Percentiles rank a stretch among this genome's conserved stretches.
These are phyloP conservation scores for Semaprochilodus insignis DNA, from an alignment of 2,797 vertebrate genomes.

Conservation along the genomic window DNA sequence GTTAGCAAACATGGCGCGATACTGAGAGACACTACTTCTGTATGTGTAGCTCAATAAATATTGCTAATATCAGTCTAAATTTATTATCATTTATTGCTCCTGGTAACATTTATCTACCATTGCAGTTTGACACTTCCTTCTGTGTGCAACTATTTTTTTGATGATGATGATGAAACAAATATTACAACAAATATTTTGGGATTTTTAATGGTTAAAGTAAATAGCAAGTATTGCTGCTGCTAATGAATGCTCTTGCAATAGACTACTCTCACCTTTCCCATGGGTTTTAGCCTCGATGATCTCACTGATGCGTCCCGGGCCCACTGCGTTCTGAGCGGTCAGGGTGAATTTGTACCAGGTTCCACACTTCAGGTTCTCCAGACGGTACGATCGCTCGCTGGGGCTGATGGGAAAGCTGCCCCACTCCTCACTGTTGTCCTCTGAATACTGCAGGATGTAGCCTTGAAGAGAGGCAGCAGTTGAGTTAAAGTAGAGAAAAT, in stretches of 20 bases:
- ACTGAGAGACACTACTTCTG: too few relatives aligned
- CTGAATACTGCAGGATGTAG: conserved; percentile 97
- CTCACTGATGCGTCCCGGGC: conserved; percentile 97
- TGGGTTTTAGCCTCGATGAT: conserved; percentile 98
- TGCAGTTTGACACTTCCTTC: too few relatives aligned
- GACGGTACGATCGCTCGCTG: conserved; percentile 93
- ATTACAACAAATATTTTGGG: too few relatives aligned
- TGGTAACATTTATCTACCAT: too few relatives aligned
- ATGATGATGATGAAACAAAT: too few relatives aligned
- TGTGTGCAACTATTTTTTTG: too few relatives aligned
- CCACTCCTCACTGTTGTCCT: conserved; percentile 99
- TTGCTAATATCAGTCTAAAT: too few relatives aligned
- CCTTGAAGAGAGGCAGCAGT: conserved; percentile 72
- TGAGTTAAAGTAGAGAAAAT: neutral
- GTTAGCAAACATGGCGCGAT: too few relatives aligned
- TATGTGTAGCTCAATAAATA: too few relatives aligned
- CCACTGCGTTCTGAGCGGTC: conserved; percentile 96
- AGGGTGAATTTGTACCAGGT: conserved; percentile 99
- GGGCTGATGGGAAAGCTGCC: conserved; percentile 98
- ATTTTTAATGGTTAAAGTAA: too few relatives aligned
- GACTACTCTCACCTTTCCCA: conserved; percentile 87
- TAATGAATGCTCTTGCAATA: neutral
- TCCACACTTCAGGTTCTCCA: conserved; percentile 96
- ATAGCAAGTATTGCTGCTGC: too few relatives aligned
- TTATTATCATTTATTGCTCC: too few relatives aligned